Conservation (phyloP, 2,113 vertebrate genomes). For the Perccottus glenii region DNA sequence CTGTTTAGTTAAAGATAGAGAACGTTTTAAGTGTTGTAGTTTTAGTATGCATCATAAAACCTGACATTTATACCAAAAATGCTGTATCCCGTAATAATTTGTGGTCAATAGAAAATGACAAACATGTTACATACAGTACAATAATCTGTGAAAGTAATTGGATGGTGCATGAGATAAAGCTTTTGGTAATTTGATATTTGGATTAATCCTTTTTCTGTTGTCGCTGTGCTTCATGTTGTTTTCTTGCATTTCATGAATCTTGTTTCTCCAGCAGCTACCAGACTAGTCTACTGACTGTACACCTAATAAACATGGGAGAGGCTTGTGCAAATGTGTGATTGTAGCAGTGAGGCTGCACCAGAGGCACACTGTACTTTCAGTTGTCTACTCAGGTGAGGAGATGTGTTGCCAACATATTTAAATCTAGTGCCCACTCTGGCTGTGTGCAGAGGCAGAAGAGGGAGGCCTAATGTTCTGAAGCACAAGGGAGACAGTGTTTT, state of each 20-base stretch:
- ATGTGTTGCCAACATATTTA: constrained; percentile 43
- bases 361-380: constrained; percentile 38
- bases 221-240: background rate
- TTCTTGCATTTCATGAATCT: constrained; percentile 23
- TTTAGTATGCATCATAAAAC: too few relatives aligned
- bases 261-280: constrained; percentile 56
- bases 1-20: too few relatives aligned
- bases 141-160: too few relatives aligned
- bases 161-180: too few relatives aligned
- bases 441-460: constrained; percentile 18
- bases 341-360: constrained; percentile 18
- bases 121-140: too few relatives aligned
- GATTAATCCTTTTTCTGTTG: constrained; percentile 9
- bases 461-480: constrained; percentile 44
- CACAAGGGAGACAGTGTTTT: constrained; percentile 57
- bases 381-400: constrained; percentile 27
- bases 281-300: constrained; percentile 59
- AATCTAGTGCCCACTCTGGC: constrained; percentile 16
- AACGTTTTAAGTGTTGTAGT: too few relatives aligned
- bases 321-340: constrained; percentile 55
- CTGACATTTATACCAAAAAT: too few relatives aligned
- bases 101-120: too few relatives aligned
- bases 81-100: too few relatives aligned
- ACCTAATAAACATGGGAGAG: constrained; percentile 50
- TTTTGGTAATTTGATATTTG: too few relatives aligned